Evolutionary conservation across 23 tunicate species (phyloP).

Genomic region (Oikopleura albicans): DNA sequence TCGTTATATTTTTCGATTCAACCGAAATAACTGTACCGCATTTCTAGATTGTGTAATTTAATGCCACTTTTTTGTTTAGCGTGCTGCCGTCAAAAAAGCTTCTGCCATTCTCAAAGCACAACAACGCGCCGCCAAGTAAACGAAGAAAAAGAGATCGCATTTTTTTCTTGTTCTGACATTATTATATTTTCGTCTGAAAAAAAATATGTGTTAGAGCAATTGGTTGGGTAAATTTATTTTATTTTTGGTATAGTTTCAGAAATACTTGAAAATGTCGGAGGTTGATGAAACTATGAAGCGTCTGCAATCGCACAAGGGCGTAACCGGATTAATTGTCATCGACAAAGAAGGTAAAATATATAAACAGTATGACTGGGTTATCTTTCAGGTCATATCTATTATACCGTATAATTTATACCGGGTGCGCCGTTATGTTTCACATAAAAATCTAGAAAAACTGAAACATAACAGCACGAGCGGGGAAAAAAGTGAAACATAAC

Average conservation of each 20-base stretch:
- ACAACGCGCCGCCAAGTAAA: not conserved
- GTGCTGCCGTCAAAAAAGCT: conserved; percentile 16
- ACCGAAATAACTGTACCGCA: too few relatives aligned
- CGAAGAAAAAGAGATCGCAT: not conserved
- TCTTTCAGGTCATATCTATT: not conserved
- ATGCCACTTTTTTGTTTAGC: not conserved
- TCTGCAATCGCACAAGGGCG: conserved; percentile 91
- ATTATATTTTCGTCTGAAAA: not conserved
- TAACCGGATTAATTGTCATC: conserved; percentile 88
- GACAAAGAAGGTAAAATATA: conserved; percentile 76
- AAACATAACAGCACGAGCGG: not conserved
- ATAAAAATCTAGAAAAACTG: too few relatives aligned
- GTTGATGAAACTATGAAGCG: conserved; percentile 96
- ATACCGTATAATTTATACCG: not conserved
- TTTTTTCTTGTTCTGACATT: not conserved
- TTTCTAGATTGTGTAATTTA: not conserved
- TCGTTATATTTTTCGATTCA: too few relatives aligned
- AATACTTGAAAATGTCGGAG: conserved; percentile 79
- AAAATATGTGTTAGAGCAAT: too few relatives aligned
- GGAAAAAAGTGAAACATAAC: too few relatives aligned
- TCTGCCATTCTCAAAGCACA: not conserved
- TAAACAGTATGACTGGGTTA: not conserved
- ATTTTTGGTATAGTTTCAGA: too few relatives aligned
- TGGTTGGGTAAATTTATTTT: too few relatives aligned
- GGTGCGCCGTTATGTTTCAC: not conserved